These are phyloP conservation scores for Orientallactaga sibirica DNA, from an alignment of 2,797 vertebrate species.

Conservation along the genomic window DNA sequence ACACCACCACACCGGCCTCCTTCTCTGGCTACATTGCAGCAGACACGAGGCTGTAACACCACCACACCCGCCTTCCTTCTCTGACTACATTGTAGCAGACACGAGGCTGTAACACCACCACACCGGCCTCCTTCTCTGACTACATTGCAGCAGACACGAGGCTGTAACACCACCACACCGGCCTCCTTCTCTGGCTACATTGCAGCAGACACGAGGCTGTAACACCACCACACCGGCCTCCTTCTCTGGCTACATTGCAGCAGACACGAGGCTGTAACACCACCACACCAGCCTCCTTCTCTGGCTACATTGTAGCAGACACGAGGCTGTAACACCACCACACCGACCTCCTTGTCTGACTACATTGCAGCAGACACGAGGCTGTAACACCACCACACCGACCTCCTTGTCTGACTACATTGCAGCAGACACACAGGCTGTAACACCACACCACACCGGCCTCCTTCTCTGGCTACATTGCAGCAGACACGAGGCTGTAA, in stretches of 20 bases:
- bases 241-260: accelerated
- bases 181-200: too few relatives aligned
- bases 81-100: accelerated
- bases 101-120: neutral
- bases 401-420: too few relatives aligned
- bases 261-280: neutral
- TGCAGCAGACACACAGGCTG: neutral
- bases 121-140: neutral
- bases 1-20: neutral
- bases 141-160: neutral
- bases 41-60: neutral
- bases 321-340: accelerated
- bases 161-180: accelerated
- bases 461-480: neutral
- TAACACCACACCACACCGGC: neutral
- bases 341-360: neutral
- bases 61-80: neutral
- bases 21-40: accelerated
- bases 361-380: neutral
- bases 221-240: neutral
- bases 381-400: accelerated
- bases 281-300: neutral
- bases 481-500: neutral
- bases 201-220: neutral
- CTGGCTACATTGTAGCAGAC: neutral